These are phyloP conservation scores for Orestias chungarensis DNA, from an alignment of 2,797 vertebrate species.

Conservation along the genomic window DNA sequence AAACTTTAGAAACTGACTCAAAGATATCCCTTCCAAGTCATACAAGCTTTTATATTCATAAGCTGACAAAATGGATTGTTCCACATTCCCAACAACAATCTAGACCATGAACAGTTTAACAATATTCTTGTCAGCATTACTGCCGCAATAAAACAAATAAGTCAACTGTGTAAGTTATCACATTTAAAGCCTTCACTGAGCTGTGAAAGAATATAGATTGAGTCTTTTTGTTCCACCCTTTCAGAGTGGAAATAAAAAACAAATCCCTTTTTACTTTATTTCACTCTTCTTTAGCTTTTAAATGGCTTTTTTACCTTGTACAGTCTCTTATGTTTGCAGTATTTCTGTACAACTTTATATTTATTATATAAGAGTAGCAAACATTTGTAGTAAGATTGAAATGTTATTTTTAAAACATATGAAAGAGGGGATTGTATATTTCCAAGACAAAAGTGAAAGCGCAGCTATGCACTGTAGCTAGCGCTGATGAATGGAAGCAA, in stretches of 20 bases:
- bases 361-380: conserved; percentile 37
- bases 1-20: background rate
- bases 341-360: conserved; percentile 25
- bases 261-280: conserved; percentile 42
- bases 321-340: conserved; percentile 20
- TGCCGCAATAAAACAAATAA: conserved; percentile 53
- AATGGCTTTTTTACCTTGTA: conserved; percentile 42
- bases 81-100: conserved; percentile 8
- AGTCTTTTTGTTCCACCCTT: conserved; percentile 67
- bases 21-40: background rate
- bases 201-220: conserved; percentile 56
- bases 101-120: conserved; percentile 32
- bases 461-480: conserved; percentile 1
- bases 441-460: conserved; percentile 5
- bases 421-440: conserved; percentile 35
- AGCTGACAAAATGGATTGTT: conserved; percentile 6
- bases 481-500: conserved; percentile 3
- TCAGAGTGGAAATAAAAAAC: conserved; percentile 45
- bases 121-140: conserved; percentile 33
- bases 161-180: conserved; percentile 53
- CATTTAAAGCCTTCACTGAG: conserved; percentile 60
- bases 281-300: conserved; percentile 39
- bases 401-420: conserved; percentile 37
- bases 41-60: background rate
- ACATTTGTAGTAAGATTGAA: conserved; percentile 10